phyloP scores from a whole-genome alignment of 2,888 invertebrate species.

The Sminthurides aquaticus region DNA sequence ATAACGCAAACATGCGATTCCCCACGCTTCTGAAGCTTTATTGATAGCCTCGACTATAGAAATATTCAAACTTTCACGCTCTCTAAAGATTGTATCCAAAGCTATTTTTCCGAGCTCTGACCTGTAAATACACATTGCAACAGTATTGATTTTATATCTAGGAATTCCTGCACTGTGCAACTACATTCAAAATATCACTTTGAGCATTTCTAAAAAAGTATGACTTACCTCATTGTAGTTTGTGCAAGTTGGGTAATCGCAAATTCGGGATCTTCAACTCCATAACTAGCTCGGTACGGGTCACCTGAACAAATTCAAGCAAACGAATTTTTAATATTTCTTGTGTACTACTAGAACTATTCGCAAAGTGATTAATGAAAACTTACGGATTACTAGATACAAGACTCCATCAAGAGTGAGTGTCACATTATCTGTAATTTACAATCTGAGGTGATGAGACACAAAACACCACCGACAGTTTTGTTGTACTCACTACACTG shows the following conservation, averaged over 20 bases:
- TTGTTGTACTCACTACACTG: background rate
- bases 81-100: conserved; percentile 91
- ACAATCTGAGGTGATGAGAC: background rate
- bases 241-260: conserved; percentile 98
- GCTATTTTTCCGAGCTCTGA: conserved; percentile 97
- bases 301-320: conserved; percentile 55
- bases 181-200: too few species aligned
- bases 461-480: background rate
- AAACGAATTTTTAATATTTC: background rate
- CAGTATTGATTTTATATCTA: background rate
- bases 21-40: conserved; percentile 97
- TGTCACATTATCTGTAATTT: conserved; percentile 78
- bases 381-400: conserved; percentile 67
- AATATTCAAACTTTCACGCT: conserved; percentile 89
- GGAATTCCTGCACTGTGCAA: too few species aligned
- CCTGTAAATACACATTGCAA: conserved; percentile 17
- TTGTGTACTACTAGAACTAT: too few species aligned
- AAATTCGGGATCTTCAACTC: conserved; percentile 98
- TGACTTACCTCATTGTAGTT: conserved; percentile 87
- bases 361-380: too few species aligned
- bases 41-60: conserved; percentile 94
- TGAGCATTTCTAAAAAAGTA: too few species aligned
- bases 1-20: conserved; percentile 89
- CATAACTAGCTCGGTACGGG: conserved; percentile 91
- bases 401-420: conserved; percentile 93